Conservation (phyloP, 2,113 vertebrate genomes). For the Urocitellus parryii region DNA sequence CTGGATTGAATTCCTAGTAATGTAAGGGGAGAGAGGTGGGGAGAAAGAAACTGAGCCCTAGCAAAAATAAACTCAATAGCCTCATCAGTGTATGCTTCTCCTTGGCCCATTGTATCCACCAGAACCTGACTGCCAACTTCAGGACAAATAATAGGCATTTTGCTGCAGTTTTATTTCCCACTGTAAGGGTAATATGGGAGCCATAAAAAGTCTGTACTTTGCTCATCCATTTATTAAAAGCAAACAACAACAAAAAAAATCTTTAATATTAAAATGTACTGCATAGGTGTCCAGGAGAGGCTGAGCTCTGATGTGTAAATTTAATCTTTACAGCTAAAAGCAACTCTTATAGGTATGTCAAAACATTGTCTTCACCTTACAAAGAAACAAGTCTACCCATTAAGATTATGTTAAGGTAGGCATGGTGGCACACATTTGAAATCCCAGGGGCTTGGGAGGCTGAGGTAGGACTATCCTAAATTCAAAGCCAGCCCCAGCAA, state of each 20-base stretch:
- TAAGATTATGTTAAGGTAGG: not conserved
- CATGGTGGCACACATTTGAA: too few species aligned
- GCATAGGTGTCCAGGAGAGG: not conserved
- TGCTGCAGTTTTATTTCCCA: not conserved
- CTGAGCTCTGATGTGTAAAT: not conserved
- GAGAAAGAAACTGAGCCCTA: not conserved
- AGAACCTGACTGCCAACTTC: not conserved
- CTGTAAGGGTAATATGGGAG: not conserved
- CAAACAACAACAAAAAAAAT: not conserved
- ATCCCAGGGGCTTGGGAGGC: too few species aligned
- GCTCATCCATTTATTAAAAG: not conserved
- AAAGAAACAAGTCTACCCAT: not conserved
- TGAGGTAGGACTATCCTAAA: too few species aligned
- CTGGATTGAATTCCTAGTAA: too few species aligned
- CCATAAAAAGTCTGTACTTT: not conserved
- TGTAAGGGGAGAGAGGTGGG: too few species aligned
- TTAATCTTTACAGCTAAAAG: not conserved
- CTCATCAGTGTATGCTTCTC: not conserved
- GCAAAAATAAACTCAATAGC: not conserved
- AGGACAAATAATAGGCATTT: not conserved
- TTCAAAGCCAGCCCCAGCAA: too few species aligned
- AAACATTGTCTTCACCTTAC: not conserved
- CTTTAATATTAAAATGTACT: constrained; percentile 7
- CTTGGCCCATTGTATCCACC: not conserved
- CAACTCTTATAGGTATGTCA: not conserved